Conservation (phyloP, 2,888 invertebrate species). For the Acheta domesticus region DNA sequence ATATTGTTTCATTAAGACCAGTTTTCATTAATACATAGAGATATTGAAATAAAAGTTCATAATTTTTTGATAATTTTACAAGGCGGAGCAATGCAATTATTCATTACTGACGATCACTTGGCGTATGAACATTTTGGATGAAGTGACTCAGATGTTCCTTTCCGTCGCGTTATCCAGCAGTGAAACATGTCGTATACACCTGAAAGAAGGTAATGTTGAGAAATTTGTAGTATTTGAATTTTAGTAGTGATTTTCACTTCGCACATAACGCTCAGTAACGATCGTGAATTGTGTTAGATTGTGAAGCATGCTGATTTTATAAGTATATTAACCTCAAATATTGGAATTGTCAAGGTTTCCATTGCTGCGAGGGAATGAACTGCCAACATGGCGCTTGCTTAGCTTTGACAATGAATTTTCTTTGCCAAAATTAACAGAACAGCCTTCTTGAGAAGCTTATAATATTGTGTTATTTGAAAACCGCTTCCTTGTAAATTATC, state of each 20-base stretch:
- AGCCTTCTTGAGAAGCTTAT: background rate
- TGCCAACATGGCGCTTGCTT: conserved; percentile 58
- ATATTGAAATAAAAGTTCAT: background rate
- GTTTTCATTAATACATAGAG: background rate
- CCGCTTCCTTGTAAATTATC: background rate
- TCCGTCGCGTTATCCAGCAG: conserved; percentile 71
- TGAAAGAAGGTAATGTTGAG: conserved; percentile 71
- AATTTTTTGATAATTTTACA: background rate
- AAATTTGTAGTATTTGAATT: conserved; percentile 32
- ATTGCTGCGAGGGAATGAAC: conserved; percentile 42
- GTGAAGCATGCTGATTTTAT: background rate
- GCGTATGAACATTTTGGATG: conserved; percentile 33
- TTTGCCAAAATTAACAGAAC: background rate
- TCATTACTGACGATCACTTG: background rate
- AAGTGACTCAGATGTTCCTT: conserved; percentile 49
- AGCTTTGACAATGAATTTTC: conserved; percentile 25
- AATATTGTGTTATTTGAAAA: background rate
- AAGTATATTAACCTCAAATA: conserved; percentile 25
- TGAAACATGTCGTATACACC: conserved; percentile 79
- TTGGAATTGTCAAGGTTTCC: conserved; percentile 36
- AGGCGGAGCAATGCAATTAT: background rate
- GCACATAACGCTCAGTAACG: background rate
- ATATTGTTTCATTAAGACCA: background rate
- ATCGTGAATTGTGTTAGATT: background rate
- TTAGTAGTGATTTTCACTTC: background rate